Conservation (phyloP, 1,140 invertebrate genomes). For the Euura lappo region DNA sequence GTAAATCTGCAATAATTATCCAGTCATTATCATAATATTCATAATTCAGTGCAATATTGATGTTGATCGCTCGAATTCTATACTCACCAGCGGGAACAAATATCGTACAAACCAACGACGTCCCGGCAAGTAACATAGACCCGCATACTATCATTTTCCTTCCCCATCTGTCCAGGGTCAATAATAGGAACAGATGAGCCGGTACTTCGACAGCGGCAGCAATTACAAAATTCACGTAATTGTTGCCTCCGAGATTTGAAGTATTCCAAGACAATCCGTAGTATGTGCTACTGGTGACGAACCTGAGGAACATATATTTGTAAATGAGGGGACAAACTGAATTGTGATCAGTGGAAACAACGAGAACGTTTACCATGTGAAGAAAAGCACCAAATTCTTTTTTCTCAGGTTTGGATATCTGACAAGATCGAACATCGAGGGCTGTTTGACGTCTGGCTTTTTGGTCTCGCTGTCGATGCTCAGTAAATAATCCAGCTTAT, state of each 20-base stretch:
- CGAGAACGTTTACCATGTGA: constrained; percentile 65
- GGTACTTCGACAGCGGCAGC: constrained; percentile 75
- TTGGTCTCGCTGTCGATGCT: constrained; percentile 36
- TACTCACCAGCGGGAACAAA: constrained; percentile 59
- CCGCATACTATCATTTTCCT: constrained; percentile 67
- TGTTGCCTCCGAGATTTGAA: constrained; percentile 69
- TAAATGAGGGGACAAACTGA: background rate
- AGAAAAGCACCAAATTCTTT: constrained; percentile 72
- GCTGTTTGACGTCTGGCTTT: constrained; percentile 39
- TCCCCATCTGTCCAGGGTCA: constrained; percentile 70
- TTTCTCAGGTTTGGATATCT: constrained; percentile 68
- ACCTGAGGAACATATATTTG: constrained; percentile 56
- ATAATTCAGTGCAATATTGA: no score
- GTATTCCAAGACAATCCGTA: constrained; percentile 78
- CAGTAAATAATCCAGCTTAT: constrained; percentile 58
- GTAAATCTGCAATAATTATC: constrained; percentile 52
- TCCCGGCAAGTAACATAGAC: constrained; percentile 67
- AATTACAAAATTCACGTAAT: constrained; percentile 73
- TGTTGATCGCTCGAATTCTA: background rate
- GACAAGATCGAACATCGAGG: constrained; percentile 67
- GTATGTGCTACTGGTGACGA: constrained; percentile 73
- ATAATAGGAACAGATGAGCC: constrained; percentile 66
- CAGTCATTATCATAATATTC: background rate
- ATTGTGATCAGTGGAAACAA: background rate
- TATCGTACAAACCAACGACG: constrained; percentile 61